These are phyloP conservation scores for Planiliza haematocheilus DNA, from an alignment of 2,113 vertebrate genomes.

Conservation along the genomic window DNA sequence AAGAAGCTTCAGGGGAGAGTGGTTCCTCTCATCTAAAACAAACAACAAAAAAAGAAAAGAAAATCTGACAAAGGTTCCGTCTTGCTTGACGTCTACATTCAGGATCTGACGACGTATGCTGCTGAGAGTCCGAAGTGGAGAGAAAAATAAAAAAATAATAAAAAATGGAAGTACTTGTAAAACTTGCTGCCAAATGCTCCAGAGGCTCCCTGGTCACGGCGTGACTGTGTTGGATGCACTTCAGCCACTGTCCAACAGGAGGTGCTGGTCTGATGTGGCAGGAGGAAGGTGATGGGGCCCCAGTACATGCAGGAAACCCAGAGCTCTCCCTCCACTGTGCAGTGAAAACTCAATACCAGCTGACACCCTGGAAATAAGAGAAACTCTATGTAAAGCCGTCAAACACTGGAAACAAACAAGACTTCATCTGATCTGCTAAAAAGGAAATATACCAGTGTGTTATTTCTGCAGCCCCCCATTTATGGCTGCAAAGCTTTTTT, in stretches of 20 bases:
- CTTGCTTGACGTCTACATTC: constrained; percentile 69
- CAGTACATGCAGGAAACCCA: constrained; percentile 58
- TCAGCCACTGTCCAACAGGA: constrained; percentile 41
- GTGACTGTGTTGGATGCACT: constrained; percentile 37
- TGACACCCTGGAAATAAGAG: constrained; percentile 43
- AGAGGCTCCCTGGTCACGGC: not conserved
- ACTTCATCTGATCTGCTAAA: not conserved
- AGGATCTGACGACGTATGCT: constrained; percentile 57
- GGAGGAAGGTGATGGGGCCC: constrained; percentile 35
- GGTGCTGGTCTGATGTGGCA: constrained; percentile 50
- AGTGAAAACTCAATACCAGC: constrained; percentile 40
- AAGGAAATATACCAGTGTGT: too few species aligned
- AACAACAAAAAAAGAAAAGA: constrained; percentile 15
- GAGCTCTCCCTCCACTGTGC: constrained; percentile 32
- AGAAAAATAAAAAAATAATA: constrained; percentile 5
- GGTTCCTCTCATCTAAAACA: constrained; percentile 22
- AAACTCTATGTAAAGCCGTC: not conserved
- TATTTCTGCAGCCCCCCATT: too few species aligned
- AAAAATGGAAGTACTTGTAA: constrained; percentile 14
- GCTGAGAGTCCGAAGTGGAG: constrained; percentile 44
- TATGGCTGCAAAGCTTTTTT: too few species aligned
- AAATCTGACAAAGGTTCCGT: constrained; percentile 39
- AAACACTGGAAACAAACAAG: not conserved
- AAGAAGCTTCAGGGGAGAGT: constrained; percentile 30
- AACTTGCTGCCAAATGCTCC: constrained; percentile 34